Base-by-base conservation (phyloP, 2,888 invertebrate species). In the Himalopsyche anomala region DNA sequence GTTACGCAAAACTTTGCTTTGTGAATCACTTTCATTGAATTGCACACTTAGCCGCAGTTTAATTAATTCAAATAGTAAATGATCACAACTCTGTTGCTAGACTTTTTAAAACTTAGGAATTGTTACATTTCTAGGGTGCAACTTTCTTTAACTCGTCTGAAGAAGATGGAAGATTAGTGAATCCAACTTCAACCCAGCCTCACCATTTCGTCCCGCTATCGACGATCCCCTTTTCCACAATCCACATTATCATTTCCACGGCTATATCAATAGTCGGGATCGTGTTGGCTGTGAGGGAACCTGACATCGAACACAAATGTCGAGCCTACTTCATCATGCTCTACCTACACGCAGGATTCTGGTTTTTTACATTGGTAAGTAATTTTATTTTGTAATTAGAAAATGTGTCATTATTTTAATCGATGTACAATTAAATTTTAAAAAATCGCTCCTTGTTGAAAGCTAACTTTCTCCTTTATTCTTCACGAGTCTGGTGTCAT, bases 311-410 rank as follows among this genome's bases (percentile, higher is more conserved):
- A 38, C 91, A 91, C 87, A 92, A 91, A 89, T 94, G 94, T 89
- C 91, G 92, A 86, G 94, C 94, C 79, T 94, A 94, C 89, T 95
- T 94, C 89, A 91, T 94, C 85, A 92, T 95, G 90, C 91, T 94
- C 42, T 95, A 95, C 90, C 90, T 94, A 84, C 94, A 95, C 86
- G 93, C 93, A 45, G 92, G 91, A 17, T 92, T 94, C 88, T 95
- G 95, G 95, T 92, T 94, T 88, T 89, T 94, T 81, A 94, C 94
- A 82, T 91, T 93, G 90, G 95, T 95, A 91, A 91, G 91, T 90
- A 9, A 83, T 82, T 81, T 87, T 51, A 54, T 84, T 85, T 74
- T 45, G 17, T 69, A 84, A 69, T 74, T 38, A 6, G 5, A 38
- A 38, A 36, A 79, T 38, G n/a, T 74, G 9, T 74, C 19, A 36